These are phyloP conservation scores for Oreochromis spilurus DNA, from an alignment of 2,113 vertebrate genomes.

Conservation along the genomic window DNA sequence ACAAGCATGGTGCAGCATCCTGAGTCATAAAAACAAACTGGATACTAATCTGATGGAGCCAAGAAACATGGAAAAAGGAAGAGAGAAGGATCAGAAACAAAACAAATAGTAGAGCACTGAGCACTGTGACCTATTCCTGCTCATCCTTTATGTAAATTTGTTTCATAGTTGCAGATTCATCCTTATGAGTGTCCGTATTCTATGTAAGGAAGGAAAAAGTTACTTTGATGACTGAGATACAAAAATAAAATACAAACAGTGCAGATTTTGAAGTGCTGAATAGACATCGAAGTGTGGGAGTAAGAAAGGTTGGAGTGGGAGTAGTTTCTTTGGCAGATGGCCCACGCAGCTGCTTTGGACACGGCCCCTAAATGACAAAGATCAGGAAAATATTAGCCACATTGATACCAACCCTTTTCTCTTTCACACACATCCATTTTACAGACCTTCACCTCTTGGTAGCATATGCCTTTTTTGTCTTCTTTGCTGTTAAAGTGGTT, in stretches of 20 bases:
- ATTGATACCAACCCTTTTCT: constrained; percentile 5
- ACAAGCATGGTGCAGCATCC: not conserved
- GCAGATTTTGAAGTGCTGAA: constrained; percentile 20
- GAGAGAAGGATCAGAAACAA: constrained; percentile 11
- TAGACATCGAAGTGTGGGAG: constrained; percentile 21
- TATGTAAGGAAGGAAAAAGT: not conserved
- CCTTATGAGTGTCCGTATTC: not conserved
- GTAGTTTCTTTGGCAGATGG: constrained; percentile 50
- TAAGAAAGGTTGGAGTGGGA: constrained; percentile 21
- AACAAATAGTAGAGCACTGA: not conserved
- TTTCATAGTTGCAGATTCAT: not conserved
- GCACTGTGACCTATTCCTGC: not conserved
- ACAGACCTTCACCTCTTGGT: not conserved
- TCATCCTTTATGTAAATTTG: not conserved
- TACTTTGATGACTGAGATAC: constrained; percentile 12
- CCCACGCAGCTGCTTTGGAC: constrained; percentile 53
- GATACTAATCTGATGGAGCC: not conserved
- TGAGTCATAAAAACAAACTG: not conserved
- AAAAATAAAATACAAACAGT: not conserved
- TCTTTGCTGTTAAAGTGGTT: not conserved
- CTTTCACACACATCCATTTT: not conserved
- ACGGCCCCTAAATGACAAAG: constrained; percentile 15
- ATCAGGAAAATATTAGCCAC: constrained; percentile 37
- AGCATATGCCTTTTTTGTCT: not conserved
- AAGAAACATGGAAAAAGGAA: not conserved